Evolutionary conservation across 2,113 vertebrate species (phyloP).

Genomic region (Bufo gargarizans): DNA sequence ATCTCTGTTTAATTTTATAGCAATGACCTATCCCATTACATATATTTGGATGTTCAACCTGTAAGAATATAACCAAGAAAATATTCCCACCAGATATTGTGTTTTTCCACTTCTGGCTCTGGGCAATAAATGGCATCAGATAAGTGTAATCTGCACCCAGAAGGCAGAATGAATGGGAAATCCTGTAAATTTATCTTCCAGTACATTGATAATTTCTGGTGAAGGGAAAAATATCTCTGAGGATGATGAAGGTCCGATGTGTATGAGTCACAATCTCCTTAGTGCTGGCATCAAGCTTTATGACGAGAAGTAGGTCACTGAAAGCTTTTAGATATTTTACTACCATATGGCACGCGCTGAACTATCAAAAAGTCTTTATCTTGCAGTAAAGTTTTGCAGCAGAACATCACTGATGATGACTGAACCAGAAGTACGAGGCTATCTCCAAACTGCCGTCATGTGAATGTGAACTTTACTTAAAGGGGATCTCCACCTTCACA

Average conservation of each 20-base stretch:
- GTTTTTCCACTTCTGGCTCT: too few relatives aligned
- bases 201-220: not conserved
- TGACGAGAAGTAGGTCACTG: slow-evolving; percentile 48
- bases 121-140: not conserved
- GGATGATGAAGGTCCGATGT: slow-evolving; percentile 23
- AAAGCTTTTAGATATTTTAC: slow-evolving; percentile 39
- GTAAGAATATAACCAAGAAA: too few relatives aligned
- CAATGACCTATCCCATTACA: too few relatives aligned
- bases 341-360: slow-evolving; percentile 48
- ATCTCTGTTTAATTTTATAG: too few relatives aligned
- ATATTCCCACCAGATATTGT: too few relatives aligned
- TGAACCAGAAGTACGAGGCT: not conserved
- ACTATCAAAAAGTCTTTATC: slow-evolving; percentile 27
- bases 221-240: not conserved
- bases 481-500: not conserved
- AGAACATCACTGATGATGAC: not conserved
- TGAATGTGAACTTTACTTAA: not conserved
- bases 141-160: not conserved
- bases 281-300: slow-evolving; percentile 34
- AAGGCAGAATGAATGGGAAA: slow-evolving; percentile 1
- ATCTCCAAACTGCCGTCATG: not conserved
- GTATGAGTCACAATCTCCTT: slow-evolving; percentile 47
- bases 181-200: slow-evolving; percentile 4
- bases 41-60: too few relatives aligned
- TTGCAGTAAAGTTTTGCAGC: slow-evolving; percentile 17